Base-by-base conservation (phyloP, 1,140 invertebrate genomes). In the Mylabris phalerata region DNA sequence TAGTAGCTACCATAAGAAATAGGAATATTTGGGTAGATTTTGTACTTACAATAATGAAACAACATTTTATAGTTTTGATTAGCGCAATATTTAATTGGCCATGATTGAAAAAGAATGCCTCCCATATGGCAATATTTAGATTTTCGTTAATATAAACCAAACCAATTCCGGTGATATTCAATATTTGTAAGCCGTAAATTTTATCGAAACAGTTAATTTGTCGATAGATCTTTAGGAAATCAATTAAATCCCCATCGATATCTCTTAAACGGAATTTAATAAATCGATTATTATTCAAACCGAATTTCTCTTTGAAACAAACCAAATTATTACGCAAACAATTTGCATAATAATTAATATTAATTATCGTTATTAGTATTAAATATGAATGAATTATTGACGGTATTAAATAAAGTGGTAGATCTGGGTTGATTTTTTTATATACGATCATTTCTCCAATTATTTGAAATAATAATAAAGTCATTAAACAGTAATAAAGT, bases 101-200 rank as follows among this genome's bases (percentile, higher is more conserved):
- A 46, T 40, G 24, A 11, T 7, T 47, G 19, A 40, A 59, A 25
- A 32, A 7, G 7, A 32, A 32, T 1, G 26, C 6, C 10, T 52
- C 42, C 25, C 26, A 10, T 9, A 57, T 42, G 4, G 41, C 38
- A n/a, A 43, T 9, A 10, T 54, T 59, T 9, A 59, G 24, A 50
- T 26, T 52, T 9, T 47, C 57, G 13, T 39, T 48, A 9, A 52
- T 32, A 52, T 47, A 6, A 52, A 47, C 9, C 26, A 19, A 48
- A 25, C 39, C 4, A 45, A 49, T 19, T 19, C 19, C 19, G 6
- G 27, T 13, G 26, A 59, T 48, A 46, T 24, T 46, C 4, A 59
- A 27, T 27, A 59, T 48, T 27, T 59, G 57, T 27, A 38, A 47
- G 24, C 57, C 57, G 19, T 52, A 59, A 11, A 59, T 59, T n/a